Evolutionary conservation across 2,888 invertebrate genomes (phyloP), one percentile per base, ranked within the genome.

Genomic region (Thera britannica): DNA sequence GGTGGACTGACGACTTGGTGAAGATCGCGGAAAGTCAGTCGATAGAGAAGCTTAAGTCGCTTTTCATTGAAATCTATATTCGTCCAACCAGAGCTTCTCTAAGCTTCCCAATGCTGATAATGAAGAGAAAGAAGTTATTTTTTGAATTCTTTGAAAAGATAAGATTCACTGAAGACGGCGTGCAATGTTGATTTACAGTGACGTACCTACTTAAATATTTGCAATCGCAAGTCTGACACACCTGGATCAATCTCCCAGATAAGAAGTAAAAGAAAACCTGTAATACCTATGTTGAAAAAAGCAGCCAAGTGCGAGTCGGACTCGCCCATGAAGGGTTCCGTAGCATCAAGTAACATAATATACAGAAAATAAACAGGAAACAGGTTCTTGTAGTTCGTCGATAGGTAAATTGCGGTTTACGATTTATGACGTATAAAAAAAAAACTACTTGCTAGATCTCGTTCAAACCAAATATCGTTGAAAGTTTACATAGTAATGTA

Each of bases 191-290:
- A 44, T 2, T 59, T 63, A 49, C 46, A 2, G 34, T 55, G 2
- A 7, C 5, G 2, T 5, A 41, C 0, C 2, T 51, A 56, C 52
- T 48, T 63, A 62, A 11, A 1, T 23, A 23, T 68, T 68, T 73
- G 75, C 72, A 77, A 77, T 68, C 72, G 75, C 72, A 77, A 77
- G 70, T 55, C 66, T 72, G 72, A 76, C 75, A 74, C 72, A 75
- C 75, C 73, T 69, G 75, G 68, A 71, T 71, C 64, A 74, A 71
- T 68, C 68, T 74, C 72, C 68, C 78, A 65, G 70, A 77, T 69
- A 68, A 72, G 67, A 80, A 74, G 68, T 79, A 78, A 81, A 79
- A 83, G 81, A 80, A 83, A 52, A 69, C 79, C 65, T 77, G 6
- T 6, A 6, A 5, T 41, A 41, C 44, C 9, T 48, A 58, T 8